Percentiles rank a stretch among this genome's conserved stretches.
Conservation (phyloP, 2,113 vertebrate genomes). For the Neopipo cinnamomea region DNA sequence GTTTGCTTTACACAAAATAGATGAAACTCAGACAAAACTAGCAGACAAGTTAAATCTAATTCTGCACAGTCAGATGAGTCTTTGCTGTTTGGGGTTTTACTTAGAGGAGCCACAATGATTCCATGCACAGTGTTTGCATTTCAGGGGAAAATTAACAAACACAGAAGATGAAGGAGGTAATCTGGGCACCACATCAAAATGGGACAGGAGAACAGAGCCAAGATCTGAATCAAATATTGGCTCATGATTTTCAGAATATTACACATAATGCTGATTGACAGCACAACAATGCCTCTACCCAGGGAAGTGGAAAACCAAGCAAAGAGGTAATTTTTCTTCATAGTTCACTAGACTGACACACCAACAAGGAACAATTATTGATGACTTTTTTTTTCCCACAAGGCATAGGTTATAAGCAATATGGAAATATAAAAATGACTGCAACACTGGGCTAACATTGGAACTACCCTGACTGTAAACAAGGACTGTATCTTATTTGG, state of each 20-base stretch:
- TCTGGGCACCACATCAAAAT: constrained; percentile 43
- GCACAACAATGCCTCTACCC: constrained; percentile 42
- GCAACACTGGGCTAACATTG: background rate
- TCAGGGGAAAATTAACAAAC: constrained; percentile 19
- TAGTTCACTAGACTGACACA: constrained; percentile 1
- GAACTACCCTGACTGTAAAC: background rate
- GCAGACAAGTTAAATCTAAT: background rate
- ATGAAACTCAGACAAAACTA: background rate
- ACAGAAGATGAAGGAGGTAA: constrained; percentile 36
- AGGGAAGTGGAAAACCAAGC: constrained; percentile 37
- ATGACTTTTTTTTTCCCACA: background rate
- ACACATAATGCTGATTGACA: constrained; percentile 36
- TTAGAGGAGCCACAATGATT: background rate
- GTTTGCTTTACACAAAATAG: background rate
- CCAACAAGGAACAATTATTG: background rate
- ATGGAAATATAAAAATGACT: background rate
- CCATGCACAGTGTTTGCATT: background rate
- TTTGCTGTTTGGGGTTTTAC: background rate
- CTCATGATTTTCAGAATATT: background rate
- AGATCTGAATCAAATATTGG: constrained; percentile 44
- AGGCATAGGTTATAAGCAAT: background rate
- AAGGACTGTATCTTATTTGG: background rate
- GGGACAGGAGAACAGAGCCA: constrained; percentile 10
- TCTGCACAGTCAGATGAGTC: background rate
- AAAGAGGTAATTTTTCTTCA: constrained; percentile 48